Evolutionary conservation across 2,113 vertebrate species (phyloP).

Genomic region (Gopherus flavomarginatus): DNA sequence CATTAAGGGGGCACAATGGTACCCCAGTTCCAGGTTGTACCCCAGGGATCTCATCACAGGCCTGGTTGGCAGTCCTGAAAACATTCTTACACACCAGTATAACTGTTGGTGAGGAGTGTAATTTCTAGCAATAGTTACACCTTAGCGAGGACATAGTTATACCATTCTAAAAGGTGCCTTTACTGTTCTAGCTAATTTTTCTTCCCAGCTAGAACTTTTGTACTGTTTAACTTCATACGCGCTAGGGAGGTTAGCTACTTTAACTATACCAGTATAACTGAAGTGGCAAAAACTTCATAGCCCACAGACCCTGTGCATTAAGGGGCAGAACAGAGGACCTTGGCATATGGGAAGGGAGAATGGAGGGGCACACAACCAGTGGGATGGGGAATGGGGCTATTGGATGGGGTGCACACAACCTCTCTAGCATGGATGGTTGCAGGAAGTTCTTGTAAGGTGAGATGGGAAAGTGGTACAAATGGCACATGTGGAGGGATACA

Average conservation of each 20-base stretch:
- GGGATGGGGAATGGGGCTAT: not conserved
- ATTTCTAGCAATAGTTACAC: not conserved
- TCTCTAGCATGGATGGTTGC: not conserved
- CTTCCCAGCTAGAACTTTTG: not conserved
- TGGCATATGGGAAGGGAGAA: not conserved
- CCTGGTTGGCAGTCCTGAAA: no score
- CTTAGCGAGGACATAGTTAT: not conserved
- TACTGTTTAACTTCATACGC: not conserved
- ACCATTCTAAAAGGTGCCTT: not conserved
- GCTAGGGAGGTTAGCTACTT: constrained; percentile 36
- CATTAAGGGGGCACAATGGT: no score
- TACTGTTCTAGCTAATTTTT: not conserved
- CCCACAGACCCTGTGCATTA: constrained; percentile 8
- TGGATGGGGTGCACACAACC: not conserved
- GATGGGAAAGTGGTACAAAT: not conserved
- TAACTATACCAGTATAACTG: not conserved
- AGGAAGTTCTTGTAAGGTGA: not conserved
- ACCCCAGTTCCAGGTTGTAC: no score
- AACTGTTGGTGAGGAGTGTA: not conserved
- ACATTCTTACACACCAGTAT: no score
- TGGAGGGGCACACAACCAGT: not conserved
- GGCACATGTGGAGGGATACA: not conserved
- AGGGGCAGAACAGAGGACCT: not conserved
- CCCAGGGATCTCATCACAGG: no score
- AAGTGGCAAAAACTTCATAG: constrained; percentile 13